A percentile compares a stretch with the other conserved stretches of the same genome.
phyloP scores from a whole-genome alignment of 1,140 invertebrate genomes.

The Anadara kagoshimensis region DNA sequence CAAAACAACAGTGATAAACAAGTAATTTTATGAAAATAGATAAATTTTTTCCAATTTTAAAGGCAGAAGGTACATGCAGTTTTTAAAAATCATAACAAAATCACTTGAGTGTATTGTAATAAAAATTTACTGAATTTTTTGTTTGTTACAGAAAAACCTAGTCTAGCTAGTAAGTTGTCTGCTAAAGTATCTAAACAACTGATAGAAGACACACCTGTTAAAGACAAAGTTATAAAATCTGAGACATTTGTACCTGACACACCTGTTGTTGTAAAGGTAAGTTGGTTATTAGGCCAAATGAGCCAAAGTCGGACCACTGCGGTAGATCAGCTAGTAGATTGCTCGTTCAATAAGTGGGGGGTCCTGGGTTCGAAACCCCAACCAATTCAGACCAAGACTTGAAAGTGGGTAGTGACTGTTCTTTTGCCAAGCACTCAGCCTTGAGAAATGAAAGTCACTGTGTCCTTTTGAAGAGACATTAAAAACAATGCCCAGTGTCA shows the following conservation, averaged over 20 bases:
- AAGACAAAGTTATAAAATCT: constrained; percentile 5
- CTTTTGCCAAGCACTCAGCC: too few relatives aligned
- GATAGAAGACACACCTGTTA: constrained; percentile 37
- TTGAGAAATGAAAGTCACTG: too few relatives aligned
- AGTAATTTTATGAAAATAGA: neutral
- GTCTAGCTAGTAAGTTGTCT: constrained; percentile 56
- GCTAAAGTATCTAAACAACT: constrained; percentile 35
- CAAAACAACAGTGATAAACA: neutral
- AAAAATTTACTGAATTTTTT: neutral
- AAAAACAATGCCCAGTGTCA: too few relatives aligned
- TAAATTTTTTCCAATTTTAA: neutral
- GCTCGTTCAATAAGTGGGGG: neutral
- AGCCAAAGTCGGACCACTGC: neutral
- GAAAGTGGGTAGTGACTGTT: too few relatives aligned
- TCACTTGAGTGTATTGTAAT: neutral
- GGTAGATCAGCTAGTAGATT: neutral
- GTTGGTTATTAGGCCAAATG: neutral
- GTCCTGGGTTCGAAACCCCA: neutral
- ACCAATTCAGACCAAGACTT: too few relatives aligned
- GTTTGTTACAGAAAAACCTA: neutral
- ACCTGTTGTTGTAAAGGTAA: neutral
- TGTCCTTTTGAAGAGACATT: too few relatives aligned
- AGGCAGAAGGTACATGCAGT: too few relatives aligned
- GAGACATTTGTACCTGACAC: constrained; percentile 29
- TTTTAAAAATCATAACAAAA: neutral